phyloP scores from a whole-genome alignment of 1,140 invertebrate genomes.

The Cylas formicarius region DNA sequence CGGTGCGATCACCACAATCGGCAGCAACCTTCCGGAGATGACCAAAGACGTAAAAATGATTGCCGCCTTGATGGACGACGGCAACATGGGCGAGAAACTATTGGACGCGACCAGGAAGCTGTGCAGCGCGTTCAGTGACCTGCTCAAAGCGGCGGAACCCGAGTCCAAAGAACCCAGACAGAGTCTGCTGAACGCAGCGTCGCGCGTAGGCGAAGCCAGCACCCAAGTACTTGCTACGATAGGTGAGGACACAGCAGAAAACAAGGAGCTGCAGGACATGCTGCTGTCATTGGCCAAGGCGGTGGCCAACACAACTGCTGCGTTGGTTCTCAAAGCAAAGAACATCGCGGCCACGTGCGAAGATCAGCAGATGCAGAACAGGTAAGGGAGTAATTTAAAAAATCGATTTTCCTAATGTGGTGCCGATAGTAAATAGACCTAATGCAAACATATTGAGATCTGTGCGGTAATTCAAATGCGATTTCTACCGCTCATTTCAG shows the following conservation, averaged over 20 bases:
- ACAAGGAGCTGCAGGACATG: slow-evolving; percentile 74
- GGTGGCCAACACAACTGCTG: slow-evolving; percentile 94
- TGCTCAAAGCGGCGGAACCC: slow-evolving; percentile 90
- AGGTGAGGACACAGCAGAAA: slow-evolving; percentile 79
- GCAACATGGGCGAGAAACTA: slow-evolving; percentile 72
- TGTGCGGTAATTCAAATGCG: slow-evolving; percentile 1
- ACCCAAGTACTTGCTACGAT: slow-evolving; percentile 90
- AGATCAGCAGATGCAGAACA: slow-evolving; percentile 69
- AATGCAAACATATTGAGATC: too few relatives aligned
- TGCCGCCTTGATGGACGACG: slow-evolving; percentile 86
- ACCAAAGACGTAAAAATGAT: slow-evolving; percentile 90
- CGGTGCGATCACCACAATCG: slow-evolving; percentile 94
- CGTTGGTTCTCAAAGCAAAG: slow-evolving; percentile 90
- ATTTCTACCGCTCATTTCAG: slow-evolving; percentile 1
- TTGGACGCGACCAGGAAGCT: slow-evolving; percentile 87
- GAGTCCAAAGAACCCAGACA: slow-evolving; percentile 87
- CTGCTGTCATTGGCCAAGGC: slow-evolving; percentile 86
- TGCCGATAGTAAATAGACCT: too few relatives aligned
- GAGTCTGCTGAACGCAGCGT: slow-evolving; percentile 88
- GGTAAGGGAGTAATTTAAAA: too few relatives aligned
- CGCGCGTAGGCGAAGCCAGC: slow-evolving; percentile 91
- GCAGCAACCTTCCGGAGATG: slow-evolving; percentile 93
- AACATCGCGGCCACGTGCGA: slow-evolving; percentile 83
- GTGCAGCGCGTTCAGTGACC: slow-evolving; percentile 89
- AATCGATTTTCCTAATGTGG: too few relatives aligned